Evolutionary conservation across 2,797 vertebrate species (phyloP), one percentile per base, ranked within the genome.

Genomic region (Lophura swinhoii): DNA sequence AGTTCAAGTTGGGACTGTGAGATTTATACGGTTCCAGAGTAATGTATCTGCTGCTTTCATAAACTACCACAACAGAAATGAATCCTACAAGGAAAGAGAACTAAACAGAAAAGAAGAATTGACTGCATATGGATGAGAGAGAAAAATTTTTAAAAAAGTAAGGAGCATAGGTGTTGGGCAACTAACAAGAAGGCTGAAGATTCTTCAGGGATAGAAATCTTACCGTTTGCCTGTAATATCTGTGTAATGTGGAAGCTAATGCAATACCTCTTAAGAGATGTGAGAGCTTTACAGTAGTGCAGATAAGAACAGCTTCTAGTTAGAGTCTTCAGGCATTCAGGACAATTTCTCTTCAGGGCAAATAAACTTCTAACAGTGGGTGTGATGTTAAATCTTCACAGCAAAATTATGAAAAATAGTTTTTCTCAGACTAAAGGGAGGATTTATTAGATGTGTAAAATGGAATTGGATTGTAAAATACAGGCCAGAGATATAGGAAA

Each of bases 11-110:
- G 70, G 59, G 51, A 53, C 69, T 69, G 41, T 91, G 84, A 37
- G 93, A 93, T 96, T 95, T 95, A 75, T 74, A 83, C 53, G 89
- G 89, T 62, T 49, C 82, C 84, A 93, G 75, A 87, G 87, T 71
- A 96, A 83, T 48, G 20, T 37, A 88, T 83, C 37, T 89, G 41
- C 84, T 83, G 29, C 58, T 92, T 94, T 85, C 84, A 83, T 66
- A 74, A 6, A 8, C 31, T 44, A 33, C 31, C 2, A 5, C 13
- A 1, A 41, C 26, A 85, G 72, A 73, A 33, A 83, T 62, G 58
- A 92, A 87, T 91, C 84, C 91, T 94, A 6, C 53, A 82, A 83
- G 75, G 49, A 89, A 91, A 94, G 91, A 78, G 55, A 83, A 59
- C 9, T 37, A 80, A 87, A 83, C 22, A 62, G 71, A 60, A 81